These are phyloP conservation scores for Zaprionus africanus DNA, from an alignment of 1,140 invertebrate species.

Conservation along the genomic window DNA sequence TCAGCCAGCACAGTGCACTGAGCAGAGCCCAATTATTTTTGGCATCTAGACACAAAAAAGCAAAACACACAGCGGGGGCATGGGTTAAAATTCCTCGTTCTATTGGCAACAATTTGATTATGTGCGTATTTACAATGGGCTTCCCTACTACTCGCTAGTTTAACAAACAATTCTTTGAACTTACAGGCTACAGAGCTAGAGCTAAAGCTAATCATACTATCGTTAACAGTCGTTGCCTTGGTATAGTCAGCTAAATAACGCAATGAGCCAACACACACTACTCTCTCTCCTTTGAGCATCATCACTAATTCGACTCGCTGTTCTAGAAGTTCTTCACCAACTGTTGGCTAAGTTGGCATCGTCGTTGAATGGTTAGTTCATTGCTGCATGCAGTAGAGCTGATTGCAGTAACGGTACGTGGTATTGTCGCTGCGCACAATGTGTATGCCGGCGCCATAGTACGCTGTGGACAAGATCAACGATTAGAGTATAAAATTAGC, in stretches of 20 bases:
- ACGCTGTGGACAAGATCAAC: constrained; percentile 89
- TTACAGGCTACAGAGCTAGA: constrained; percentile 64
- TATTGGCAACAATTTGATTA: constrained; percentile 78
- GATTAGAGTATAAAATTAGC: neutral
- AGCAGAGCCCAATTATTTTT: constrained; percentile 58
- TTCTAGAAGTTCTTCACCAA: constrained; percentile 61
- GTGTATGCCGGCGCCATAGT: constrained; percentile 94
- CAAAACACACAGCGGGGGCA: neutral
- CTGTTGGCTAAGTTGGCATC: constrained; percentile 35
- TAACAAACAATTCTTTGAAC: constrained; percentile 67
- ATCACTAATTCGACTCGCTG: constrained; percentile 36
- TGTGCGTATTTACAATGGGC: constrained; percentile 40
- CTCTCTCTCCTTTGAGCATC: constrained; percentile 4
- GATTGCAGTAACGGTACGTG: constrained; percentile 89
- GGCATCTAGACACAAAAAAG: neutral
- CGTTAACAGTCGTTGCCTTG: constrained; percentile 35
- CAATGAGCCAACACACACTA: constrained; percentile 58
- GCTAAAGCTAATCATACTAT: constrained; percentile 16
- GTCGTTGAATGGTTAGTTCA: constrained; percentile 28
- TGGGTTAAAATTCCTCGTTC: constrained; percentile 54
- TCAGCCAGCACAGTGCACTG: constrained; percentile 19
- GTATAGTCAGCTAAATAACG: constrained; percentile 41
- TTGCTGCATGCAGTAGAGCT: constrained; percentile 88
- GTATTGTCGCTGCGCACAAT: constrained; percentile 93
- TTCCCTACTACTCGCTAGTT: constrained; percentile 19